A percentile compares a stretch with the other conserved stretches of the same genome.
Conservation (phyloP, 2,797 vertebrate species). For the Hafferia zeledoni region DNA sequence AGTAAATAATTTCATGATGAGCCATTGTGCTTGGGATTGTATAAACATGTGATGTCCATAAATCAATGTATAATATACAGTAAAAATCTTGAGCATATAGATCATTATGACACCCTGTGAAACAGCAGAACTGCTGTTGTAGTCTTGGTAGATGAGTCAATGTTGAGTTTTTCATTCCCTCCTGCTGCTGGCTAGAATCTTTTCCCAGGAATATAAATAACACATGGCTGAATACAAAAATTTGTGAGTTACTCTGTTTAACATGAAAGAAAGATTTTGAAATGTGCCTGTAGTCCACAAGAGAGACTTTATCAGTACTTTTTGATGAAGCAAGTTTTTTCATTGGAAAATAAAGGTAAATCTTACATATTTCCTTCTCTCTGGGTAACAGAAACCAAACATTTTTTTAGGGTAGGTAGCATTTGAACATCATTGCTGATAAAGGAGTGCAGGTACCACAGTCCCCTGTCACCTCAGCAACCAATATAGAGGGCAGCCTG, state of each 20-base stretch:
- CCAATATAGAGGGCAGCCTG: neutral
- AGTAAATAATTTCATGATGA: neutral
- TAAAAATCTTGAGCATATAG: neutral
- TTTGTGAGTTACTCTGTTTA: neutral
- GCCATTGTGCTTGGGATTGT: neutral
- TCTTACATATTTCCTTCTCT: neutral
- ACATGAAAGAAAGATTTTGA: neutral
- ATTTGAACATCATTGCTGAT: neutral
- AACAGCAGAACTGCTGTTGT: conserved; percentile 1
- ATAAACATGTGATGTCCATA: neutral
- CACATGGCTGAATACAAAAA: neutral
- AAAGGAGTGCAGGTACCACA: neutral
- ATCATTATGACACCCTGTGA: neutral
- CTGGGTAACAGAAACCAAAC: neutral
- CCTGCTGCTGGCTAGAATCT: conserved; percentile 22
- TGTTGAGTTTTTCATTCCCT: neutral
- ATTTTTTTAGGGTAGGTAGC: neutral
- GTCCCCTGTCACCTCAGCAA: neutral
- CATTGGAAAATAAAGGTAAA: neutral
- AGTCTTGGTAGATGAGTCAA: conserved; percentile 26
- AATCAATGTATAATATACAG: neutral
- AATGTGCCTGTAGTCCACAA: neutral
- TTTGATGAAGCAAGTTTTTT: neutral
- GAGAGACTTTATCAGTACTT: neutral
- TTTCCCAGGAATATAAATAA: conserved; percentile 43